phyloP scores from a whole-genome alignment of 1,140 invertebrate species.

The Temnothorax nylanderi region DNA sequence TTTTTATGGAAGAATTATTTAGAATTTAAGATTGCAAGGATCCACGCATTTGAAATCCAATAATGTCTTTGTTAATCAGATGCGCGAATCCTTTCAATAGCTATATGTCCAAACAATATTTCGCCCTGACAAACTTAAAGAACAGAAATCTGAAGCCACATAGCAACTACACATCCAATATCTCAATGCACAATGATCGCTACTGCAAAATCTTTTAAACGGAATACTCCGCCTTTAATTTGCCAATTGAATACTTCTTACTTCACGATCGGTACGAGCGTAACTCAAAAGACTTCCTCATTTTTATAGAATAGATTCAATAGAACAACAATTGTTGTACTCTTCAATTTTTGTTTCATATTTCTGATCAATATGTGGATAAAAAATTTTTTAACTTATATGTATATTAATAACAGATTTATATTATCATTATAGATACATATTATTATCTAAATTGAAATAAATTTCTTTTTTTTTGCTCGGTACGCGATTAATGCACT shows the following conservation, averaged over 20 bases:
- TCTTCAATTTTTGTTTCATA: background rate
- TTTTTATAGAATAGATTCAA: background rate
- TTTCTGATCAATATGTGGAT: background rate
- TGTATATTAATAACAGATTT: background rate
- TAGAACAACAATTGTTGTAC: background rate
- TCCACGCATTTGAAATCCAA: background rate
- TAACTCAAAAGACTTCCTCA: background rate
- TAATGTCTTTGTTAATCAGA: background rate
- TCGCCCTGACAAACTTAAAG: slow-evolving; percentile 49
- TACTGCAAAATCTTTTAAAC: slow-evolving; percentile 21
- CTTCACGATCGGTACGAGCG: background rate
- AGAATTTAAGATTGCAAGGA: background rate
- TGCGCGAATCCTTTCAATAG: slow-evolving; percentile 1
- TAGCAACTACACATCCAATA: slow-evolving; percentile 68
- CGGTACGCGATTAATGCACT: background rate
- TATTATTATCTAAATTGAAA: background rate
- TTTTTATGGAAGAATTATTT: background rate
- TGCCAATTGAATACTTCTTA: background rate
- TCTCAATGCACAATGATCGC: slow-evolving; percentile 69
- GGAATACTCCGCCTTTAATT: slow-evolving; percentile 22
- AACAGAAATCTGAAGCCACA: slow-evolving; percentile 68
- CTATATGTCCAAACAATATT: background rate
- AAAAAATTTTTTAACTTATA: background rate
- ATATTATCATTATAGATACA: background rate
- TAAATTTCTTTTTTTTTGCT: background rate